Evolutionary conservation across 2,888 invertebrate genomes (phyloP), one percentile per base, ranked within the genome.

Genomic region (Tridacna crocea): DNA sequence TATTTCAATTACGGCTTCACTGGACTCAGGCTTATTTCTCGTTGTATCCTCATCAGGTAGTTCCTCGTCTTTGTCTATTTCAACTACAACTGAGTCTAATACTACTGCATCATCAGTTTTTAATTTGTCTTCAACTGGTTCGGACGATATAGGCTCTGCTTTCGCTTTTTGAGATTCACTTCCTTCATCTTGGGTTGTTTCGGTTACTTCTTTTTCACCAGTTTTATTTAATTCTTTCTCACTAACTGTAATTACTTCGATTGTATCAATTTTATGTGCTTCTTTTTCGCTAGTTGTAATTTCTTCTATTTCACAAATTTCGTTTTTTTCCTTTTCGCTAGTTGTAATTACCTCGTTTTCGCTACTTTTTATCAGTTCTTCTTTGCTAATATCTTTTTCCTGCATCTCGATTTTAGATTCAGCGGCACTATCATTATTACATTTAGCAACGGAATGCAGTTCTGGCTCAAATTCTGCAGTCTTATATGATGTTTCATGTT

Each of bases 1-100:
- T 13, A 70, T 70, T 47, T 70, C 70, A n/a, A 70, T 48, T 47
- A 70, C 48, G 12, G 48, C n/a, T 48, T 47, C 22, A 47, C 4
- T 70, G 48, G 68, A 15, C 8, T 68, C n/a, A 36, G 27, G 27
- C 13, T 36, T 36, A 48, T 36, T 36, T 19, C 48, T 70, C 48
- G 70, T 70, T 47, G 48, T 47, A 22, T 46, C 22, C 17, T 47
- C n/a, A 24, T 15, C 70, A 48, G 70, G 11, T 22, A 61, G 22
- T 61, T 55, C 3, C 55, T 17, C 70, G 15, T 8, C 48, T 47
- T 61, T 61, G 2, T 61, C 61, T 13, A 61, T 24, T n/a, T 61
- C 61, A 24, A 61, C 24, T 24, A 13, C 24, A 19, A 61, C 61
- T 24, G 61, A 61, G 61, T 61, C 61, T 47, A 11, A 15, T n/a